A percentile compares a stretch with the other conserved stretches of the same genome.
Conservation (phyloP, 1,140 invertebrate species). For the Drosophila carrolli region DNA sequence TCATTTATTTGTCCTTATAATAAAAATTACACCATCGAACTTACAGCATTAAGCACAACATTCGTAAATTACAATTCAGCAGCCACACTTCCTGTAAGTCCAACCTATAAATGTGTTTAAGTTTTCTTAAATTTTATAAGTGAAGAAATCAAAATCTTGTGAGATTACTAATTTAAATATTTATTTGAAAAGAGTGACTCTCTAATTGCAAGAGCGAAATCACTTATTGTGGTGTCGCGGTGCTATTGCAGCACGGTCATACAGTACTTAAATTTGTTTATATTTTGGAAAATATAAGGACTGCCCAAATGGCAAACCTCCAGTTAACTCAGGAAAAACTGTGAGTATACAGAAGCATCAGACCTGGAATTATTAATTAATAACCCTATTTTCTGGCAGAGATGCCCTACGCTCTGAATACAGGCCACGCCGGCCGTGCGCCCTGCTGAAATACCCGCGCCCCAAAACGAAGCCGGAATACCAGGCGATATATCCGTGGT, state of each 20-base stretch:
- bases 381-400: constrained; percentile 2
- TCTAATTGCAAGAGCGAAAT: neutral
- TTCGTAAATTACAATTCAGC: no score
- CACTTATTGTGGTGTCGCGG: neutral
- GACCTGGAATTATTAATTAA: neutral
- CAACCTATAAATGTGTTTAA: no score
- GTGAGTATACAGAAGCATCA: constrained; percentile 40
- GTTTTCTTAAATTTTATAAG: no score
- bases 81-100: no score
- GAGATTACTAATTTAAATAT: no score
- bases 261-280: constrained; percentile 57
- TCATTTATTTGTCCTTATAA: no score
- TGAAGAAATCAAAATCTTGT: no score
- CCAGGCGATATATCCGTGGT: constrained; percentile 67
- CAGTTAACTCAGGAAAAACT: constrained; percentile 75
- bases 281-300: constrained; percentile 51
- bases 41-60: no score
- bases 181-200: neutral
- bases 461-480: constrained; percentile 77
- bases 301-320: constrained; percentile 59
- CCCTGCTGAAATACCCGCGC: constrained; percentile 64
- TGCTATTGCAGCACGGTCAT: constrained; percentile 10
- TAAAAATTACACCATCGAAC: no score
- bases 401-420: constrained; percentile 72
- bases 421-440: constrained; percentile 64